Base-by-base conservation (phyloP, 2,888 invertebrate genomes). In the Therioaphis trifolii region DNA sequence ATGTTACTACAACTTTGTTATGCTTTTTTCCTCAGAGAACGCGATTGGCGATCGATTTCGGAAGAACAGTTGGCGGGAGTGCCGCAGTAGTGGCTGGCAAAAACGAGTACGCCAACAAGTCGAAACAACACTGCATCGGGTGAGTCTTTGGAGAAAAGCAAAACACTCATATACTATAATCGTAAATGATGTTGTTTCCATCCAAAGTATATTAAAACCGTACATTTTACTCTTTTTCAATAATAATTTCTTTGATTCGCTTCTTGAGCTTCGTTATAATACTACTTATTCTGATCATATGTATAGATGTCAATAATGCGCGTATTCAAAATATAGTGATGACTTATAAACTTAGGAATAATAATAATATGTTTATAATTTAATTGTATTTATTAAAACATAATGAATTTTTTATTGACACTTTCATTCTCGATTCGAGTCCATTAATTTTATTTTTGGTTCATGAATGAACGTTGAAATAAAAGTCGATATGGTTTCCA, bases 11-110 rank as follows among this genome's bases (percentile, higher is more conserved):
- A 9, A n/a, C n/a, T n/a, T n/a, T n/a, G n/a, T n/a, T 58, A 24
- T 46, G 43, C 43, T 58, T 27, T 3, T 69, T n/a, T n/a, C n/a
- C 71, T 71, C 58, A 80, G 79, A 71, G 71, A 71, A 80, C 79
- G n/a, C 43, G 58, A 71, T 58, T 80, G 71, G 27, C 69, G 14
- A 58, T 71, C 71, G 71, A 80, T 58, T 71, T 43, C 29, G 79
- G 58, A 43, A 43, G 58, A 71, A 69, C 79, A 71, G 11, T 21
- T 58, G 71, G 43, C 46, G 29, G 27, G 21, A 71, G 58, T 43
- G 9, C 71, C 18, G 46, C 43, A 12, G 71, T 21, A 18, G 24
- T 46, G 0, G 27, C 46, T 21, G 58, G n/a, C 29, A 68, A 52
- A 63, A 77, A 49, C 35, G 52, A 68, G 9, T 24, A n/a, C 40